phyloP scores from a whole-genome alignment of 2,113 vertebrate genomes.

The Halichoeres trimaculatus region DNA sequence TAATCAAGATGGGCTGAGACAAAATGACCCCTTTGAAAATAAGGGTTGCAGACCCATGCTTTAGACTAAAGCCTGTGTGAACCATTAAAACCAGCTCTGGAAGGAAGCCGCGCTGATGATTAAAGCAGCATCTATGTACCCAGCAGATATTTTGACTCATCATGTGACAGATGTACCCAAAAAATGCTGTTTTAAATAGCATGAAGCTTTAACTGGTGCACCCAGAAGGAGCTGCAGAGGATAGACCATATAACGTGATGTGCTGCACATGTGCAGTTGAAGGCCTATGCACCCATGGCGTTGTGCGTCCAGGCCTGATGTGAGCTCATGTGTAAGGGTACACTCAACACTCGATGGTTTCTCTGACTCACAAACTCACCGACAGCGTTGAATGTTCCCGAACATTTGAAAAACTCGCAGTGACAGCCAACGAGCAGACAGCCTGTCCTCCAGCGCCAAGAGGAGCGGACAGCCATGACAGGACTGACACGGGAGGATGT shows the following conservation, averaged over 20 bases:
- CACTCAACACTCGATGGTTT: slow-evolving; percentile 86
- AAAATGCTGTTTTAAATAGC: too few species aligned
- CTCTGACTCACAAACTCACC: slow-evolving; percentile 89
- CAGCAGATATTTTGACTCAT: too few species aligned
- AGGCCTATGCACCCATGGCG: too few species aligned
- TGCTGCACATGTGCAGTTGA: background rate
- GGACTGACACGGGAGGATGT: background rate
- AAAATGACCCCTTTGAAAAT: too few species aligned
- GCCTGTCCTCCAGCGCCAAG: background rate
- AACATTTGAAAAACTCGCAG: slow-evolving; percentile 54
- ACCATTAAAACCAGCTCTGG: too few species aligned
- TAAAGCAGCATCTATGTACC: too few species aligned
- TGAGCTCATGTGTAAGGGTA: slow-evolving; percentile 72
- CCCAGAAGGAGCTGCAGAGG: too few species aligned
- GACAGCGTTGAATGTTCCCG: slow-evolving; percentile 98
- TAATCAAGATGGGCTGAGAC: too few species aligned
- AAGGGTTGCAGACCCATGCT: too few species aligned
- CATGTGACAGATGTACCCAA: too few species aligned
- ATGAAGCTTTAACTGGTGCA: background rate
- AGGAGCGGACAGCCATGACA: slow-evolving; percentile 46
- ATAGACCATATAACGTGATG: background rate
- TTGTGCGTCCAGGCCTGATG: slow-evolving; percentile 16
- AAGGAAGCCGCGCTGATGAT: too few species aligned
- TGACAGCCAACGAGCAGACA: slow-evolving; percentile 36
- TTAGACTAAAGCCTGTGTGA: too few species aligned